A percentile compares a stretch with the other conserved stretches of the same genome.
These are phyloP conservation scores for Deroptyus accipitrinus DNA, from an alignment of 2,113 vertebrate genomes.

Conservation along the genomic window DNA sequence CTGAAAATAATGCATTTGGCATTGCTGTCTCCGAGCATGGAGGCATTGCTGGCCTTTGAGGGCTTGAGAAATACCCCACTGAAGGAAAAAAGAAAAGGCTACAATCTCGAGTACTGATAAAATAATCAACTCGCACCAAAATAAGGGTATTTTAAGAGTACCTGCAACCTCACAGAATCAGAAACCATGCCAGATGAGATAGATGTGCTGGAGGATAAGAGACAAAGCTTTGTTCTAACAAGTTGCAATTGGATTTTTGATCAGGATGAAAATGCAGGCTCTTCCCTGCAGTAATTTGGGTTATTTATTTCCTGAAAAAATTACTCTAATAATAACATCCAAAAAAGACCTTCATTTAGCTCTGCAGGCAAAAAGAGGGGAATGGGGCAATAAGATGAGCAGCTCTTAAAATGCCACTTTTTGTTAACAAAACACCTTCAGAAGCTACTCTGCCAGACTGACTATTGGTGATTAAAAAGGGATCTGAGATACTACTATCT, in stretches of 20 bases:
- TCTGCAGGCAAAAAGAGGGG: not conserved
- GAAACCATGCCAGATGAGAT: not conserved
- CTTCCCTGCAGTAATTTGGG: not conserved
- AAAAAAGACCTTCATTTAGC: not conserved
- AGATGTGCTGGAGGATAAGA: not conserved
- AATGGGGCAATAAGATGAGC: not conserved
- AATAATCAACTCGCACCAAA: not conserved
- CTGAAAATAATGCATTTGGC: not conserved
- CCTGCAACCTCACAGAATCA: not conserved
- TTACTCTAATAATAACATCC: not conserved
- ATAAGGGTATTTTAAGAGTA: not conserved
- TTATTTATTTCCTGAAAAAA: not conserved
- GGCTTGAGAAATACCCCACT: not conserved
- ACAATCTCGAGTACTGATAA: not conserved
- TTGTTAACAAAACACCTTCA: not conserved
- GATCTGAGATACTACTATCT: not conserved
- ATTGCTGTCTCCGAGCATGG: not conserved
- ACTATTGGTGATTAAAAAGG: not conserved
- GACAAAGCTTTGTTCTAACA: not conserved
- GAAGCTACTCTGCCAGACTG: not conserved
- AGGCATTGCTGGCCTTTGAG: not conserved
- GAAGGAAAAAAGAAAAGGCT: not conserved
- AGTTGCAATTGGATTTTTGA: not conserved
- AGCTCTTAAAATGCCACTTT: not conserved
- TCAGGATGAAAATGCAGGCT: not conserved